These are phyloP conservation scores for Echeneis naucrates DNA, from an alignment of 2,797 vertebrate genomes.

Conservation along the genomic window DNA sequence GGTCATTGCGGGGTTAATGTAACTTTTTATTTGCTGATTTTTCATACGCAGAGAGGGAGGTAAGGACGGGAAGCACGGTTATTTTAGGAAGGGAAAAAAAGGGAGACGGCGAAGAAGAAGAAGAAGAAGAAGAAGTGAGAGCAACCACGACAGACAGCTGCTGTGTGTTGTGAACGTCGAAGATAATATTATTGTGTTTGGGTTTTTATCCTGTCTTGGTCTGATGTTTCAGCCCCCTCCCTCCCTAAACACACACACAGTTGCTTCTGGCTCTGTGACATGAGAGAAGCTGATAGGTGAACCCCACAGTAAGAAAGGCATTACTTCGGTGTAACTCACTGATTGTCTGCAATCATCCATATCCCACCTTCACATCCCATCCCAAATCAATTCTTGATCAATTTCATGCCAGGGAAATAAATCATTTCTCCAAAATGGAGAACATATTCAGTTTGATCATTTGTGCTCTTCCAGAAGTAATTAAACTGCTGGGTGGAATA, in stretches of 20 bases:
- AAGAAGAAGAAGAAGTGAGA: slow-evolving; percentile 15
- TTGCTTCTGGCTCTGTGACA: slow-evolving; percentile 43
- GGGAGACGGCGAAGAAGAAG: slow-evolving; percentile 2
- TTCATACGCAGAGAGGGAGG: slow-evolving; percentile 90
- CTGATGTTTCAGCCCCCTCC: slow-evolving; percentile 62
- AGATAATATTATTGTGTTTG: slow-evolving; percentile 85
- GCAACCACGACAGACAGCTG: slow-evolving; percentile 31
- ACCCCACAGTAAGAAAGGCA: slow-evolving; percentile 44
- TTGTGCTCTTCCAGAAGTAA: slow-evolving; percentile 66
- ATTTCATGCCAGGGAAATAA: slow-evolving; percentile 75
- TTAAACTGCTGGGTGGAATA: slow-evolving; percentile 66
- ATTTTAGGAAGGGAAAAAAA: slow-evolving; percentile 68
- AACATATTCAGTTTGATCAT: slow-evolving; percentile 74
- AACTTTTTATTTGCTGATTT: slow-evolving; percentile 99
- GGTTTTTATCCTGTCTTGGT: slow-evolving; percentile 65
- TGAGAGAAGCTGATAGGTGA: slow-evolving; percentile 51
- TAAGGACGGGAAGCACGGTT: slow-evolving; percentile 82
- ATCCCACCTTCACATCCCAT: slow-evolving; percentile 67
- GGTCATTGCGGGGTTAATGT: slow-evolving; percentile 99
- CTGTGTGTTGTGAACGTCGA: slow-evolving; percentile 56
- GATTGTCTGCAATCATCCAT: slow-evolving; percentile 71
- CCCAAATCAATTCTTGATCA: slow-evolving; percentile 80
- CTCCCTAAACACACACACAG: slow-evolving; percentile 10
- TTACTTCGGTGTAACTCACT: slow-evolving; percentile 57
- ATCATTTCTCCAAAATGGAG: slow-evolving; percentile 70